phyloP scores from a whole-genome alignment of 2,888 invertebrate species.

The Diogma glabrata region DNA sequence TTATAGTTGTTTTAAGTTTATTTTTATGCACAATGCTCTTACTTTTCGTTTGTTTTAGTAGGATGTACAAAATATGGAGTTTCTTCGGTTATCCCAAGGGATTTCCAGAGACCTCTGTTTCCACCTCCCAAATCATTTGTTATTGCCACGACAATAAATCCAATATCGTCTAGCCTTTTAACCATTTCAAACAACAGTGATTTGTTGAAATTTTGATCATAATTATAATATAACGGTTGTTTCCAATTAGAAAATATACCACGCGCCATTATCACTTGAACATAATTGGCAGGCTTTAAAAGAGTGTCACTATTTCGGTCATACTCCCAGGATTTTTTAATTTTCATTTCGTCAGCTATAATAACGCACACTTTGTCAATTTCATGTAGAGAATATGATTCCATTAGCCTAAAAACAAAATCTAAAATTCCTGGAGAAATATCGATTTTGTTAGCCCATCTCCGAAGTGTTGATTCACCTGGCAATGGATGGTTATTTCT shows the following conservation, averaged over 20 bases:
- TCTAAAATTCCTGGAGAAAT: conserved; percentile 9
- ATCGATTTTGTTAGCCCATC: conserved; percentile 12
- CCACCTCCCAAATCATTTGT: too few relatives aligned
- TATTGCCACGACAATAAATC: too few relatives aligned
- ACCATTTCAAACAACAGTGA: too few relatives aligned
- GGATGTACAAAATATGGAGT: too few relatives aligned
- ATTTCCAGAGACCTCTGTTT: too few relatives aligned
- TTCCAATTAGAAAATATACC: conserved; percentile 13
- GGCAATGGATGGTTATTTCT: conserved; percentile 9
- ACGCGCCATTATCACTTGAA: conserved; percentile 16
- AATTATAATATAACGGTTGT: too few relatives aligned
- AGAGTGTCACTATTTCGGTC: conserved; percentile 12
- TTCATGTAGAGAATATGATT: conserved; percentile 13
- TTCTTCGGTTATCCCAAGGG: too few relatives aligned
- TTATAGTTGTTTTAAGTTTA: too few relatives aligned
- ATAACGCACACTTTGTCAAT: conserved; percentile 14
- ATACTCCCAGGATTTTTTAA: conserved; percentile 14
- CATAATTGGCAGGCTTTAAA: conserved; percentile 13
- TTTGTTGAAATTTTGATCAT: too few relatives aligned
- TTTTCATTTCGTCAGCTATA: conserved; percentile 17
- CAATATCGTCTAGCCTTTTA: too few relatives aligned
- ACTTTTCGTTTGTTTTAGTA: too few relatives aligned
- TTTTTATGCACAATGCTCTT: too few relatives aligned
- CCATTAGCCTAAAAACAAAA: conserved; percentile 7
- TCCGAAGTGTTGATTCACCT: conserved; percentile 8